These are phyloP conservation scores for Eurystomus glaucurus DNA, from an alignment of 2,797 vertebrate genomes.

Conservation along the genomic window DNA sequence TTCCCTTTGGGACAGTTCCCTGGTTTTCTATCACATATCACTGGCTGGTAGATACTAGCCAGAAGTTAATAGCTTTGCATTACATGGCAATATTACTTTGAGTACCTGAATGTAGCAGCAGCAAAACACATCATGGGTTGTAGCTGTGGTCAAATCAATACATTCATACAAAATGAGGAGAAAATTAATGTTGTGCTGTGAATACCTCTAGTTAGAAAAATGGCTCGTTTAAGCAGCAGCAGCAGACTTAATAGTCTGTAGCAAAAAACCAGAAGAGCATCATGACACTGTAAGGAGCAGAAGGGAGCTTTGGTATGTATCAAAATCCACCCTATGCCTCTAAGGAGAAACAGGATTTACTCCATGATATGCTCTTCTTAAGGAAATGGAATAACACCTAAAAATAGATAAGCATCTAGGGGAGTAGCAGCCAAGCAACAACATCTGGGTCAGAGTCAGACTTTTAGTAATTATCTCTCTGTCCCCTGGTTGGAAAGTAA, in stretches of 20 bases:
- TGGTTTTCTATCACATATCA: constrained; percentile 11
- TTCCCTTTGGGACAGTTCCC: constrained; percentile 6
- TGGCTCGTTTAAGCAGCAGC: not conserved
- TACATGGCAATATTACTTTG: not conserved
- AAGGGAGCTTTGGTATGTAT: not conserved
- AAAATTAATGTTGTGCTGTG: constrained; percentile 31
- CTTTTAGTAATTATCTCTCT: not conserved
- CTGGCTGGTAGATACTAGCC: not conserved
- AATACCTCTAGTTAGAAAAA: constrained; percentile 2
- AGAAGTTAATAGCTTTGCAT: constrained; percentile 35
- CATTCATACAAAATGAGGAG: not conserved
- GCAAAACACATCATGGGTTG: not conserved
- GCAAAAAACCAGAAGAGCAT: not conserved
- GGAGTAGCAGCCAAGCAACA: not conserved
- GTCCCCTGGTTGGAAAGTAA: not conserved
- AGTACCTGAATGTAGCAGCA: not conserved
- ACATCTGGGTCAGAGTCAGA: not conserved
- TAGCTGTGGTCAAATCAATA: constrained; percentile 19
- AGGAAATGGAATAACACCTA: not conserved
- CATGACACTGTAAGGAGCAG: not conserved
- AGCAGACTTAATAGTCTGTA: not conserved
- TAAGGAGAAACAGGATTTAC: not conserved
- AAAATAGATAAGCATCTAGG: not conserved
- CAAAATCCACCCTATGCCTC: not conserved
- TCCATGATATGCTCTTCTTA: not conserved